Evolutionary conservation across 2,888 invertebrate genomes (phyloP).

Genomic region (Allophyes oxyacanthae): DNA sequence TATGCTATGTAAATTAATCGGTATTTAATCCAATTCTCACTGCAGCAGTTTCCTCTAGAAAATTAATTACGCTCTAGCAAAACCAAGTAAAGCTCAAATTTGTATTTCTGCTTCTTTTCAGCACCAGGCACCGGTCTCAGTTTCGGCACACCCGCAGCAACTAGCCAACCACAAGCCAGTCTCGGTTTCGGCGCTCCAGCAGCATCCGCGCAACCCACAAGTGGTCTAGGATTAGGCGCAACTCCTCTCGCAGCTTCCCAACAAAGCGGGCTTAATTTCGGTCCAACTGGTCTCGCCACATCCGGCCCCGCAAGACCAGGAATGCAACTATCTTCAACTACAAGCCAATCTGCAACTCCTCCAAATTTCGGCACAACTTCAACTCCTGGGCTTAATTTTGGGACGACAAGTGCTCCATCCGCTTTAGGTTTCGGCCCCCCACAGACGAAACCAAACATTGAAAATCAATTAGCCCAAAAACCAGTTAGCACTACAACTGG

Average conservation of each 20-base stretch:
- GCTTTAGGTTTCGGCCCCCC: constrained; percentile 28
- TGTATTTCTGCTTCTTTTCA: constrained; percentile 8
- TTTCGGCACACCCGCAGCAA: constrained; percentile 25
- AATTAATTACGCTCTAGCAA: too few species aligned
- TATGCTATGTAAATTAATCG: too few species aligned
- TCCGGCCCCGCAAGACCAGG: neutral
- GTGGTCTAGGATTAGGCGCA: too few species aligned
- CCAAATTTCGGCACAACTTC: constrained; percentile 44
- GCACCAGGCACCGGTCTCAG: constrained; percentile 28
- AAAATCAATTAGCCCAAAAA: too few species aligned
- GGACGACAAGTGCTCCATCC: constrained; percentile 49
- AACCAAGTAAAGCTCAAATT: too few species aligned
- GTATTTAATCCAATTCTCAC: too few species aligned
- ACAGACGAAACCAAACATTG: too few species aligned
- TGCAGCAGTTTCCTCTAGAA: too few species aligned
- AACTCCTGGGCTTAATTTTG: constrained; percentile 48
- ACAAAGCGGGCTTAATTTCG: too few species aligned
- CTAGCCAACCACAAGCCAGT: constrained; percentile 28
- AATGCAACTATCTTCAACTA: constrained; percentile 19
- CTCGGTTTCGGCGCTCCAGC: constrained; percentile 32
- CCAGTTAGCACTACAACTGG: neutral
- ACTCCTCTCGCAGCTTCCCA: too few species aligned
- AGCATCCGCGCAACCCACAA: constrained; percentile 2
- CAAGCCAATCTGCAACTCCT: constrained; percentile 24
- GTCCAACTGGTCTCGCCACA: too few species aligned